phyloP scores from a whole-genome alignment of 2,797 vertebrate species.

The Protosalanx chinensis region DNA sequence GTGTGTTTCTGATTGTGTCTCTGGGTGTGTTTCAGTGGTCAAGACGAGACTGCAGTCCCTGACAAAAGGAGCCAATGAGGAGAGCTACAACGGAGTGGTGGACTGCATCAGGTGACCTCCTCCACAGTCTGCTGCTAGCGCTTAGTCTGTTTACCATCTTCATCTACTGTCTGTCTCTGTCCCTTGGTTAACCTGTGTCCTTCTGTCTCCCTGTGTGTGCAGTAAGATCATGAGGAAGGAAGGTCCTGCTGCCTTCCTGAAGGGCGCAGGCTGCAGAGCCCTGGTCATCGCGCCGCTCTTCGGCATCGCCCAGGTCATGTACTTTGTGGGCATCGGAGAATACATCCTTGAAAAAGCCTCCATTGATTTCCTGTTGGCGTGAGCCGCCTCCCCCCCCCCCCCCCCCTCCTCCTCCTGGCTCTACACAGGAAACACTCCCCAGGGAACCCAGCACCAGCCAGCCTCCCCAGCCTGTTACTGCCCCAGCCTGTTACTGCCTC shows the following conservation, averaged over 20 bases:
- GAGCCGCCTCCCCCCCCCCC: not conserved
- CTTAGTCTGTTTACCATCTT: not conserved
- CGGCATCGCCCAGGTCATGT: slow-evolving; percentile 83
- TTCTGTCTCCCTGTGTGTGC: slow-evolving; percentile 29
- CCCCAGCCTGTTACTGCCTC: slow-evolving; percentile 9
- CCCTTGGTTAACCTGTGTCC: no score
- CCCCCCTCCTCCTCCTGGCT: not conserved
- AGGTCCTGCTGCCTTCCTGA: slow-evolving; percentile 79
- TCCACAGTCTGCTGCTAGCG: not conserved
- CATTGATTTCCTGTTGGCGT: slow-evolving; percentile 59
- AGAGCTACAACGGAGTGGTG: slow-evolving; percentile 74
- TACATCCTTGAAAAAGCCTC: slow-evolving; percentile 74
- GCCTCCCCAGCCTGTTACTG: slow-evolving; percentile 34
- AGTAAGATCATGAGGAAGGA: slow-evolving; percentile 80
- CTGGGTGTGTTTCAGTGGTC: slow-evolving; percentile 67
- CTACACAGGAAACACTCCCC: slow-evolving; percentile 17
- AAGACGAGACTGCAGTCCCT: slow-evolving; percentile 83
- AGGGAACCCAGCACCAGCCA: slow-evolving; percentile 4
- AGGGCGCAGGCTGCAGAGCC: slow-evolving; percentile 79
- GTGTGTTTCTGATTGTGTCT: no score
- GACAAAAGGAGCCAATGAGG: slow-evolving; percentile 77
- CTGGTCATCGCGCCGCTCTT: slow-evolving; percentile 84
- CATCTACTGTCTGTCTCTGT: not conserved
- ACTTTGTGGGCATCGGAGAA: slow-evolving; percentile 80
- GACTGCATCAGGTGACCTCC: slow-evolving; percentile 72